These are phyloP conservation scores for Urophycis tenuis DNA, from an alignment of 2,797 vertebrate genomes.

Conservation along the genomic window DNA sequence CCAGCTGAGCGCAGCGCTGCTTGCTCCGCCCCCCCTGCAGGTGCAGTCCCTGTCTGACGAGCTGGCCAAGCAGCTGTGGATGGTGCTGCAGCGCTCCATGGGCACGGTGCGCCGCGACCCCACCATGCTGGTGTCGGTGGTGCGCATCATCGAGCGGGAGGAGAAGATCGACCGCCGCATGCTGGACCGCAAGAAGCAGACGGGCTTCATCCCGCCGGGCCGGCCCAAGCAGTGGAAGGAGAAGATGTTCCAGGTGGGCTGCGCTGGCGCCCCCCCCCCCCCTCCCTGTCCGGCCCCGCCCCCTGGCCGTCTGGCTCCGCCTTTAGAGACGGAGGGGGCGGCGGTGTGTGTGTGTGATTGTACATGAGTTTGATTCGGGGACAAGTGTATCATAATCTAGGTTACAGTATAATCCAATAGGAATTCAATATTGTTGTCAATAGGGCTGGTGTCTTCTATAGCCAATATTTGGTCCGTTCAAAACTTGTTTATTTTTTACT, in stretches of 20 bases:
- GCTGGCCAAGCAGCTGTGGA: slow-evolving; percentile 92
- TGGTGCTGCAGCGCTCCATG: slow-evolving; percentile 89
- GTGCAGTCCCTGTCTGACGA: slow-evolving; percentile 90
- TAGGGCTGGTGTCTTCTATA: too few species aligned
- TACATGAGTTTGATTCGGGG: not conserved
- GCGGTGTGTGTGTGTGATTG: not conserved
- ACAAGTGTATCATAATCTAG: too few species aligned
- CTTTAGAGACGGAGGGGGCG: too few species aligned
- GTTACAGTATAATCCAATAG: too few species aligned
- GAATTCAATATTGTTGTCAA: too few species aligned
- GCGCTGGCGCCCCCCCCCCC: too few species aligned
- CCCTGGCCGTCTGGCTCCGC: too few species aligned
- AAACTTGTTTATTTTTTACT: too few species aligned
- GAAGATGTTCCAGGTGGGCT: slow-evolving; percentile 80
- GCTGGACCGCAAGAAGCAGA: slow-evolving; percentile 91
- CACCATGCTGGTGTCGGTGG: slow-evolving; percentile 89
- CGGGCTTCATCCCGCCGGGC: slow-evolving; percentile 88
- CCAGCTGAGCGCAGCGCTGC: too few species aligned
- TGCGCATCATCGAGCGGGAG: slow-evolving; percentile 96
- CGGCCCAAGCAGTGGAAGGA: slow-evolving; percentile 93
- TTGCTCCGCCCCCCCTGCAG: slow-evolving; percentile 35
- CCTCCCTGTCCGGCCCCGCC: too few species aligned
- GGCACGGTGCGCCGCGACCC: slow-evolving; percentile 90
- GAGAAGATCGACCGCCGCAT: slow-evolving; percentile 92
- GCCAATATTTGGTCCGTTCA: too few species aligned